phyloP scores from a whole-genome alignment of 1,140 invertebrate species.

The Zelostemma sp. region DNA sequence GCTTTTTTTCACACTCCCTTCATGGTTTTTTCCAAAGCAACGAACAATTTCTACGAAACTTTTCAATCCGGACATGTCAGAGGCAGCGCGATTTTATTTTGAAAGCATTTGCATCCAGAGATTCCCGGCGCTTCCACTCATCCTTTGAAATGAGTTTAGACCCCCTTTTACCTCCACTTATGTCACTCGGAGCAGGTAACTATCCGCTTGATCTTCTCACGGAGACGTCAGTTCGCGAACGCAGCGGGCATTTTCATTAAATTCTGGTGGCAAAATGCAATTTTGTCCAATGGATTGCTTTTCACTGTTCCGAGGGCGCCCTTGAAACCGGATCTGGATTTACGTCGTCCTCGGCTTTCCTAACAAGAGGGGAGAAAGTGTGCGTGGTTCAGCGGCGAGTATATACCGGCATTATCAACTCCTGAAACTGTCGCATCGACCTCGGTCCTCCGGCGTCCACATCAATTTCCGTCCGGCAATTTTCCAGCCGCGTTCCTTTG shows the following conservation, averaged over 20 bases:
- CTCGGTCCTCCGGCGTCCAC: slow-evolving; percentile 12
- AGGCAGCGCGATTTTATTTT: background rate
- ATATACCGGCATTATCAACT: slow-evolving; percentile 34
- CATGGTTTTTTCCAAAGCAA: slow-evolving; percentile 28
- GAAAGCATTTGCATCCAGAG: background rate
- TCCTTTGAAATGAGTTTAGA: slow-evolving; percentile 39
- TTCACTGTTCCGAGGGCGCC: slow-evolving; percentile 58
- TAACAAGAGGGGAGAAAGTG: slow-evolving; percentile 36
- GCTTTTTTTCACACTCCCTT: background rate
- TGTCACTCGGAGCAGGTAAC: slow-evolving; percentile 38
- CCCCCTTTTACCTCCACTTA: slow-evolving; percentile 39
- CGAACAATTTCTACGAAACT: background rate
- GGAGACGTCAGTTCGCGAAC: slow-evolving; percentile 34
- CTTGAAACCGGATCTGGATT: slow-evolving; percentile 61
- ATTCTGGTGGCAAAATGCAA: slow-evolving; percentile 64
- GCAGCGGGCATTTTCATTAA: slow-evolving; percentile 62
- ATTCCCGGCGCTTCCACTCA: background rate
- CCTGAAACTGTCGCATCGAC: slow-evolving; percentile 44
- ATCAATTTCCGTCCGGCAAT: slow-evolving; percentile 41
- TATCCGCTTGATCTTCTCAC: slow-evolving; percentile 56
- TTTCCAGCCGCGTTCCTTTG: slow-evolving; percentile 27
- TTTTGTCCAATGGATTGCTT: slow-evolving; percentile 67
- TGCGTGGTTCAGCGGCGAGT: slow-evolving; percentile 27
- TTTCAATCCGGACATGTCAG: background rate
- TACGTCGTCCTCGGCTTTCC: slow-evolving; percentile 35